Base-by-base conservation (phyloP, 2,113 vertebrate genomes). In the Hippocampus abdominalis region DNA sequence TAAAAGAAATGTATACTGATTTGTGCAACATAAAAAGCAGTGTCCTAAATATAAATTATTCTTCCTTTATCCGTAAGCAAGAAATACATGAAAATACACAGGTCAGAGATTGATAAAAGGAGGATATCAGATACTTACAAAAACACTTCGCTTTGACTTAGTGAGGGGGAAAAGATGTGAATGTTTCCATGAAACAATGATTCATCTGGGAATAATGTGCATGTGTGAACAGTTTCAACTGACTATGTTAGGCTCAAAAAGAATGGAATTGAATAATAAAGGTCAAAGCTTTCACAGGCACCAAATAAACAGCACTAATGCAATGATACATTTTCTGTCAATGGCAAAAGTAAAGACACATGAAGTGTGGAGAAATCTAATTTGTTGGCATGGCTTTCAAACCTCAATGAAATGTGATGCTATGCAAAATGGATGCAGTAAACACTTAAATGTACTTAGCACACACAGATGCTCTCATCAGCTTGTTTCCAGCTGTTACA, bases 181-280 rank as follows among this genome's bases (percentile, higher is more conserved):
- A 84, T 87, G 84, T 70, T 78, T 69, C n/a, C 61, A 72, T 76
- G 85, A 84, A 88, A 83, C 10, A 3, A 46, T 81, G 76, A 87
- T 84, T 88, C 65, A 85, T 75, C 23, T 66, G 82, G 84, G 79
- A 83, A 84, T 73, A 84, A 84, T 78, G 83, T 87, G 90, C 91
- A 91, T 89, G 85, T 91, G 91, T 74, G 86, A 88, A 81, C 84
- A 83, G 88, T 90, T 91, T 91, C 40, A 71, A 76, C 86, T 91
- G 89, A 91, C 91, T 90, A 92, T 81, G 66, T 73, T 48, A 74
- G 73, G 82, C 85, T 89, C 86, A 86, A 80, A 88, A 91, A 90
- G 87, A 89, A 87, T 76, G 78, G 84, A 84, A 92, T 90, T 87
- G 84, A 87, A 91, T 88, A 85, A 69, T 4, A 80, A 83, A 73